These are phyloP conservation scores for Typhlichthys eigenmanni DNA, from an alignment of 2,797 vertebrate genomes.

Conservation along the genomic window DNA sequence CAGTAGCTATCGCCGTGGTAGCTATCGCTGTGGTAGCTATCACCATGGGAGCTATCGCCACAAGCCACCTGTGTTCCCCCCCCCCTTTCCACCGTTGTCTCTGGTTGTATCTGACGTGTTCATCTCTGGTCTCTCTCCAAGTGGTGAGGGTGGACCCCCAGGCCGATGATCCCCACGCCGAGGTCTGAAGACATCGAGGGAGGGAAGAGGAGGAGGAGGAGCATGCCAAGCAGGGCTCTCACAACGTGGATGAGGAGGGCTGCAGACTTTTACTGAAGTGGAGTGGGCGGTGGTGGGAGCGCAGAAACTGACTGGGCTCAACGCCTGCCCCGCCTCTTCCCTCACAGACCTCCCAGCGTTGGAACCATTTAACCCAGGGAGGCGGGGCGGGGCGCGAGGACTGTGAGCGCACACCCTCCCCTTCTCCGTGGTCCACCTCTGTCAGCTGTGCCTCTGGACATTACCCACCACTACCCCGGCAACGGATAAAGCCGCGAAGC, in stretches of 20 bases:
- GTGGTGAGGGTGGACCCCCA: constrained; percentile 86
- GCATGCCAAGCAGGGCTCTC: constrained; percentile 34
- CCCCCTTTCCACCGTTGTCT: neutral
- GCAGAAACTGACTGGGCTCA: constrained; percentile 36
- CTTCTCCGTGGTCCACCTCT: constrained; percentile 26
- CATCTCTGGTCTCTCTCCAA: constrained; percentile 48
- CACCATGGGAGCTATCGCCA: neutral
- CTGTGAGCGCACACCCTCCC: no score
- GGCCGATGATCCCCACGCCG: constrained; percentile 71
- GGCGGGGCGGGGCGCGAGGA: no score
- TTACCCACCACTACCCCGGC: constrained; percentile 34
- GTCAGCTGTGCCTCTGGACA: constrained; percentile 51
- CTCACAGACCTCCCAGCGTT: constrained; percentile 32
- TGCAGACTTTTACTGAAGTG: constrained; percentile 7
- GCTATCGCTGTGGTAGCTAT: no score
- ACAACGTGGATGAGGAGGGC: constrained; percentile 35
- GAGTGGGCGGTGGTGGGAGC: constrained; percentile 12
- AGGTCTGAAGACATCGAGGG: constrained; percentile 83
- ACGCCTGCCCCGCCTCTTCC: constrained; percentile 16
- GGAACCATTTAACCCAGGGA: no score
- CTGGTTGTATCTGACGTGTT: constrained; percentile 20
- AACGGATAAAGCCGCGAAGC: constrained; percentile 33
- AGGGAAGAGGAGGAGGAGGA: constrained; percentile 58
- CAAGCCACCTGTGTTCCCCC: neutral
- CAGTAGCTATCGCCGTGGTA: no score